These are phyloP conservation scores for Morpho deidamia DNA, from an alignment of 2,888 invertebrate genomes.

Conservation along the genomic window DNA sequence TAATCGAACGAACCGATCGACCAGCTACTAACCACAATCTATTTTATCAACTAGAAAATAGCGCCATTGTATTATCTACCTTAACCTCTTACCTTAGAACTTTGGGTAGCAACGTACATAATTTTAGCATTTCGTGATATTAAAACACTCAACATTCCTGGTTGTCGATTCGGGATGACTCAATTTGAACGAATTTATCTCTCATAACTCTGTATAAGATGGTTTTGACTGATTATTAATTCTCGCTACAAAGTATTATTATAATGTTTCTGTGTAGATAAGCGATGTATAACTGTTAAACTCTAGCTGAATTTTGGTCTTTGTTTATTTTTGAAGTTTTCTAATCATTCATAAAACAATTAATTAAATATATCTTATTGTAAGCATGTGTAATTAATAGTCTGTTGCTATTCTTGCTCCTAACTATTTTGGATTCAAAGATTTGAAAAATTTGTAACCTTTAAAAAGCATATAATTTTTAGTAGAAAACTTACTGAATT, in stretches of 20 bases:
- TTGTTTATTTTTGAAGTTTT: too few species aligned
- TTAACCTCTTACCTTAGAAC: slow-evolving; percentile 26
- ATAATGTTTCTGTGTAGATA: not conserved
- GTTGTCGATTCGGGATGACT: slow-evolving; percentile 57
- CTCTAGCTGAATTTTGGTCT: too few species aligned
- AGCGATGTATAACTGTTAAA: not conserved
- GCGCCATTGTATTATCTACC: slow-evolving; percentile 25
- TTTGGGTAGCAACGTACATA: slow-evolving; percentile 1
- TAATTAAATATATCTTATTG: too few species aligned
- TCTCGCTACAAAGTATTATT: slow-evolving; percentile 9
- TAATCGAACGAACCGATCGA: slow-evolving; percentile 51
- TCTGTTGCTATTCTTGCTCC: too few species aligned
- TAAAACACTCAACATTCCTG: slow-evolving; percentile 48
- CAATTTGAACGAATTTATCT: slow-evolving; percentile 61
- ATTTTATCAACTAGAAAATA: slow-evolving; percentile 8
- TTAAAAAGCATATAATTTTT: too few species aligned
- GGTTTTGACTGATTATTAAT: slow-evolving; percentile 26
- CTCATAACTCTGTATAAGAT: slow-evolving; percentile 35
- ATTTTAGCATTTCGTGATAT: slow-evolving; percentile 10
- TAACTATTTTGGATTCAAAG: too few species aligned
- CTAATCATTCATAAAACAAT: too few species aligned
- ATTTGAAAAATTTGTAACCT: too few species aligned
- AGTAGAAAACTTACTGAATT: too few species aligned
- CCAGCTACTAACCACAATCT: slow-evolving; percentile 25
- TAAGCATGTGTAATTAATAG: too few species aligned